Percentiles rank a stretch among this genome's conserved stretches.
phyloP scores from a whole-genome alignment of 2,888 invertebrate species.

The Hartigia nigra region DNA sequence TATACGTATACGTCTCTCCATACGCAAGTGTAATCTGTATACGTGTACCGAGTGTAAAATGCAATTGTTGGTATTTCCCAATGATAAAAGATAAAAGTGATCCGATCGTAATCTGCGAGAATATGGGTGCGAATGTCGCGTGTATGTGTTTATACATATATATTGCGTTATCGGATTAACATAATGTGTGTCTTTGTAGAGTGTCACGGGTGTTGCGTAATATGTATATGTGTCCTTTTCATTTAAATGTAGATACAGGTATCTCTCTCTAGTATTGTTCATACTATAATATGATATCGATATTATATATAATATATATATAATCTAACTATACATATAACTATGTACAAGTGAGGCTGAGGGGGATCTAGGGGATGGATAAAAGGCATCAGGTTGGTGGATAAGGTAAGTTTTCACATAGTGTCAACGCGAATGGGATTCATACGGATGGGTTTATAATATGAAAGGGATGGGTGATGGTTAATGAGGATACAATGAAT shows the following conservation, averaged over 20 bases:
- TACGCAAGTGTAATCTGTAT: not conserved
- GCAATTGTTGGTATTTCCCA: not conserved
- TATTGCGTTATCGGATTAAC: not conserved
- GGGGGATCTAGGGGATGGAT: slow-evolving; percentile 26
- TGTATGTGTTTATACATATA: not conserved
- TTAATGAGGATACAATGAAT: slow-evolving; percentile 3
- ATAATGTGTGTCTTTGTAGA: not conserved
- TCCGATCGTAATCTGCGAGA: not conserved
- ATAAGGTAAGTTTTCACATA: not conserved
- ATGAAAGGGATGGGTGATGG: slow-evolving; percentile 13
- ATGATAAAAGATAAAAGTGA: not conserved
- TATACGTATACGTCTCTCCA: not conserved
- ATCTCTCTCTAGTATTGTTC: slow-evolving; percentile 39
- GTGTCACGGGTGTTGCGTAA: not conserved
- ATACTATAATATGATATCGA: slow-evolving; percentile 36
- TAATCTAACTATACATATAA: slow-evolving; percentile 66
- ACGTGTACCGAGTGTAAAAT: not conserved
- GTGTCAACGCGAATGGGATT: not conserved
- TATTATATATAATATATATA: slow-evolving; percentile 40
- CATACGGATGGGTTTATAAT: too few relatives aligned
- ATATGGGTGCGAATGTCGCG: slow-evolving; percentile 1
- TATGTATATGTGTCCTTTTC: slow-evolving; percentile 1
- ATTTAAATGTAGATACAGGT: slow-evolving; percentile 14
- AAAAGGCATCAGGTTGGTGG: slow-evolving; percentile 11
- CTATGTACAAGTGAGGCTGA: slow-evolving; percentile 61